phyloP scores from a whole-genome alignment of 1,140 invertebrate species.

The Pseudomyrmex gracilis region DNA sequence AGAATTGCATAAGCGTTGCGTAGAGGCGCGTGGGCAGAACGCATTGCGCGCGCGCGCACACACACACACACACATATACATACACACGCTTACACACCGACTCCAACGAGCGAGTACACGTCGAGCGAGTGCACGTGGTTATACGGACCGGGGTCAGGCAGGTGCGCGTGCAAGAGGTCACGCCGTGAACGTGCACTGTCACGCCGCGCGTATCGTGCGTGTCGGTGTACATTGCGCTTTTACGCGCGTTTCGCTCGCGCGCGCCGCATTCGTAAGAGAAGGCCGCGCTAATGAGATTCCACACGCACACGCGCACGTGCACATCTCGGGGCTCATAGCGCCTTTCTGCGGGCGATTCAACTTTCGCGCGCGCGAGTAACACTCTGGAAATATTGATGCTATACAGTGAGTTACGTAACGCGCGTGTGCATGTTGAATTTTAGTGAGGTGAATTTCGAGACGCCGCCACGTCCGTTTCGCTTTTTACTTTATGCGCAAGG shows the following conservation, averaged over 20 bases:
- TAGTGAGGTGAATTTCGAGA: conserved; percentile 5
- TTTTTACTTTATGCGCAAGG: background rate
- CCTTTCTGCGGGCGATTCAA: conserved; percentile 26
- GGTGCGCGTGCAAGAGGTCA: conserved; percentile 80
- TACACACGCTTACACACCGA: conserved; percentile 27
- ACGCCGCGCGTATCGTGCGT: conserved; percentile 65
- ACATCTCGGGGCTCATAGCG: conserved; percentile 38
- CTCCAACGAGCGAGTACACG: conserved; percentile 31
- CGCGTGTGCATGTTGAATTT: background rate
- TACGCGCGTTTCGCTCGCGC: conserved; percentile 54
- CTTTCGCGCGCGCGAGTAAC: conserved; percentile 22
- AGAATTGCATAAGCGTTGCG: conserved; percentile 75
- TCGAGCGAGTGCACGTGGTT: conserved; percentile 54
- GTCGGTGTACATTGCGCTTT: conserved; percentile 72
- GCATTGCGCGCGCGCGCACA: conserved; percentile 46
- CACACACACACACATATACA: too few relatives aligned
- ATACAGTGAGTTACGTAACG: conserved; percentile 29
- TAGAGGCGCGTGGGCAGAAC: conserved; percentile 75
- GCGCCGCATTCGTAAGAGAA: conserved; percentile 34
- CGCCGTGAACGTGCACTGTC: conserved; percentile 74
- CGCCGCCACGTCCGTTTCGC: background rate
- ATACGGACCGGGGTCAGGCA: conserved; percentile 79
- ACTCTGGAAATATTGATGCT: conserved; percentile 3
- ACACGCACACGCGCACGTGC: conserved; percentile 49
- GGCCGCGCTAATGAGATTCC: conserved; percentile 71